Evolutionary conservation across 2,797 vertebrate species (phyloP).

Genomic region (Momotus momota): DNA sequence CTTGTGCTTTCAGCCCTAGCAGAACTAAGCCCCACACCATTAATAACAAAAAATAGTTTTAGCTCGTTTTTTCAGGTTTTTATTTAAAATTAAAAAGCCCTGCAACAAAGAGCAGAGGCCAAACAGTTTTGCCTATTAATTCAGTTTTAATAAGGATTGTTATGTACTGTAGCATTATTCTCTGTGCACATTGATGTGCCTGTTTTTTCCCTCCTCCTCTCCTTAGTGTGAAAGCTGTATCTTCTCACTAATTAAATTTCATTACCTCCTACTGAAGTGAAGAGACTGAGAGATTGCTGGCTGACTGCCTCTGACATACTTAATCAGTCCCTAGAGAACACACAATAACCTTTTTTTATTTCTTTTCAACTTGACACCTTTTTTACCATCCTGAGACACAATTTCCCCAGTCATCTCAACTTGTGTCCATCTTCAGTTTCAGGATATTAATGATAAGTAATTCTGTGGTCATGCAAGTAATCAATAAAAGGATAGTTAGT

Average conservation of each 20-base stretch:
- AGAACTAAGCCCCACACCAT: conserved; percentile 13
- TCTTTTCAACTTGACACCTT: conserved; percentile 29
- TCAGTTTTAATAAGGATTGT: conserved; percentile 69
- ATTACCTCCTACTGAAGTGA: conserved; percentile 72
- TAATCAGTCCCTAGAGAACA: conserved; percentile 70
- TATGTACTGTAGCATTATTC: conserved; percentile 48
- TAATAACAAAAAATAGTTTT: conserved; percentile 41
- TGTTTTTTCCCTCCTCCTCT: conserved; percentile 53
- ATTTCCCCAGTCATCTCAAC: neutral
- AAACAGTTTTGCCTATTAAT: conserved; percentile 60
- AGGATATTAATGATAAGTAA: neutral
- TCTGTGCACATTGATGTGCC: conserved; percentile 7
- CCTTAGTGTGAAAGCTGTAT: conserved; percentile 72
- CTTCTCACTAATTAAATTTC: conserved; percentile 80
- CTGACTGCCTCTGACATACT: conserved; percentile 62
- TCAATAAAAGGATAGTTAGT: neutral
- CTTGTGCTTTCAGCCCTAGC: conserved; percentile 4
- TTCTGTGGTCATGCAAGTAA: neutral
- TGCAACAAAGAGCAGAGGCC: conserved; percentile 45
- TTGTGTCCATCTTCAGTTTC: neutral
- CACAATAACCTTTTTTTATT: conserved; percentile 46
- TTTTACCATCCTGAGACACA: neutral
- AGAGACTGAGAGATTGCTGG: conserved; percentile 69
- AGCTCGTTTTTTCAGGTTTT: conserved; percentile 3
- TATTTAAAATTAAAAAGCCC: conserved; percentile 35